Conservation (phyloP, 2,113 vertebrate genomes). For the Corythaixoides concolor region DNA sequence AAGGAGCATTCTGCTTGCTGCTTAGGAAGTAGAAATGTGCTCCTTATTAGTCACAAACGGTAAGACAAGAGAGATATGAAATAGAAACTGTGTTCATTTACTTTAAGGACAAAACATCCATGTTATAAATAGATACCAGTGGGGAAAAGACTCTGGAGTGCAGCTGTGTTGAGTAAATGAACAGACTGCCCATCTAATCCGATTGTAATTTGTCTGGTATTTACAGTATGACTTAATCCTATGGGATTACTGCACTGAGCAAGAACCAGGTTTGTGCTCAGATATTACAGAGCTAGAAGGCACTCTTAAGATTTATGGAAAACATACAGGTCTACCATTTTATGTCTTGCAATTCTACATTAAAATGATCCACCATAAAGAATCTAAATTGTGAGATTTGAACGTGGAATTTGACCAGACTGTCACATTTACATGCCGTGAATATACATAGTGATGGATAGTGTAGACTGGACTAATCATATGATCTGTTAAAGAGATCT, state of each 20-base stretch:
- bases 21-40: not conserved
- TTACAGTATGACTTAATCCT: slow-evolving; percentile 45
- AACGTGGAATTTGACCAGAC: not conserved
- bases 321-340: not conserved
- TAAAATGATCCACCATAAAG: not conserved
- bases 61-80: not conserved
- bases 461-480: not conserved
- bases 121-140: not conserved
- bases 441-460: not conserved
- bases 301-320: not conserved
- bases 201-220: slow-evolving; percentile 56
- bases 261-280: not conserved
- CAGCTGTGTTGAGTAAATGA: slow-evolving; percentile 47
- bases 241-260: not conserved
- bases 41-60: not conserved
- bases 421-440: not conserved
- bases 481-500: not conserved
- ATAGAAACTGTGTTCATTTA: not conserved
- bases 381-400: not conserved
- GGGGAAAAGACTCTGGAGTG: not conserved
- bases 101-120: not conserved
- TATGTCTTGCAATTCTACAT: not conserved
- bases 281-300: not conserved
- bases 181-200: slow-evolving; percentile 43
- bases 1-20: not conserved